Conservation (phyloP, 2,888 invertebrate genomes). For the Cerastoderma edule region DNA sequence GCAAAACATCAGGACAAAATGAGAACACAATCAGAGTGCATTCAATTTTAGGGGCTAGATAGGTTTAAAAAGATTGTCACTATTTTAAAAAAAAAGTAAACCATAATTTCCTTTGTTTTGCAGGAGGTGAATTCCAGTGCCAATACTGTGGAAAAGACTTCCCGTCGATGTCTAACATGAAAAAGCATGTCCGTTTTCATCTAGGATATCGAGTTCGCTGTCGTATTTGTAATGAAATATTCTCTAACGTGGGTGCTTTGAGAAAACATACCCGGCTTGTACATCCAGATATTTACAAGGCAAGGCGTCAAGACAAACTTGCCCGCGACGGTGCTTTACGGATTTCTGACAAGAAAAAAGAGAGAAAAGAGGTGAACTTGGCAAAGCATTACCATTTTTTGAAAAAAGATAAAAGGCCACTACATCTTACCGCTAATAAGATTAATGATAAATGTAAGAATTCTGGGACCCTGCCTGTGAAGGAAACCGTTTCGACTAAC, state of each 20-base stretch:
- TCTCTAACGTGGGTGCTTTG: conserved; percentile 65
- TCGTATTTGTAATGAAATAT: conserved; percentile 67
- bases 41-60: no score
- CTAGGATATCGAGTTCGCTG: conserved; percentile 73
- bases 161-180: conserved; percentile 81
- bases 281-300: conserved; percentile 63
- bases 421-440: no score
- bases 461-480: no score
- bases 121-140: conserved; percentile 54
- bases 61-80: no score
- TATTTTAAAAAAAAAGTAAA: no score
- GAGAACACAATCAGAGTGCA: no score
- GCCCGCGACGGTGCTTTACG: not conserved
- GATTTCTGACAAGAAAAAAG: not conserved
- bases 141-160: conserved; percentile 81
- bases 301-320: conserved; percentile 46
- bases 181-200: conserved; percentile 81
- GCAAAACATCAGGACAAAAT: no score
- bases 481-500: conserved; percentile 17
- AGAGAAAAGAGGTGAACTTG: not conserved
- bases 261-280: conserved; percentile 63
- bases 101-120: no score
- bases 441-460: no score
- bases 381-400: not conserved
- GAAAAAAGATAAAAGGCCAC: not conserved